Conservation (phyloP, 2,113 vertebrate species). For the Syngnathus typhle region DNA sequence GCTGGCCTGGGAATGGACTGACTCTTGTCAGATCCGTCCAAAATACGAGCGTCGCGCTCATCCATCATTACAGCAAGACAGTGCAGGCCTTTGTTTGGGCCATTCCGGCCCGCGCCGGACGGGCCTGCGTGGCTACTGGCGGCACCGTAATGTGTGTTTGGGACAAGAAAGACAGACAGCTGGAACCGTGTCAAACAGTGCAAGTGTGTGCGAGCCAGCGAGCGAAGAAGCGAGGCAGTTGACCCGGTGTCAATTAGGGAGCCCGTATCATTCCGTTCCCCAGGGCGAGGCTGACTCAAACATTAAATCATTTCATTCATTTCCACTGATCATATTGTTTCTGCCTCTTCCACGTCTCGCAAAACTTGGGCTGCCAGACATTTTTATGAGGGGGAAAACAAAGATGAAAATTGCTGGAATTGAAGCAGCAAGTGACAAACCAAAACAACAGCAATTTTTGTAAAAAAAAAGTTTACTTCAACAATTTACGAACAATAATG, state of each 20-base stretch:
- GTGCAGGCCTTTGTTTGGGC: constrained; percentile 56
- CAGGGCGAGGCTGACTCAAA: constrained; percentile 52
- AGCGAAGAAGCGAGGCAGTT: constrained; percentile 44
- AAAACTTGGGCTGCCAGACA: constrained; percentile 23
- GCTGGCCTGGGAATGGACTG: constrained; percentile 56
- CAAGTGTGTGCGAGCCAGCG: constrained; percentile 25
- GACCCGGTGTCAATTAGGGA: constrained; percentile 67
- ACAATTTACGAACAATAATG: too few species aligned
- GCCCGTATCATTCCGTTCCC: constrained; percentile 58
- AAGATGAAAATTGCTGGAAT: too few species aligned
- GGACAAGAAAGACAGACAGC: constrained; percentile 23
- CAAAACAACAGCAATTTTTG: too few species aligned
- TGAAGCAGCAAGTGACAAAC: too few species aligned
- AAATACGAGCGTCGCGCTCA: constrained; percentile 44
- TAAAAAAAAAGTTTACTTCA: too few species aligned
- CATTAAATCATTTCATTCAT: constrained; percentile 69
- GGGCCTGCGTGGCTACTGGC: constrained; percentile 28
- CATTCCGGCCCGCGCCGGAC: constrained; percentile 29
- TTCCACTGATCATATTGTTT: constrained; percentile 47
- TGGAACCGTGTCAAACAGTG: constrained; percentile 32
- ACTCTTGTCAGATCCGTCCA: constrained; percentile 56
- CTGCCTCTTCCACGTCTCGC: constrained; percentile 5
- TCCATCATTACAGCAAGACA: constrained; percentile 55
- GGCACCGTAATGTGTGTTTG: constrained; percentile 30
- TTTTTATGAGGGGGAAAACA: too few species aligned